Percentiles rank a stretch among this genome's conserved stretches.
Conservation (phyloP, 92 coral and sea anemone genomes). For the Phenganax stokvisi region DNA sequence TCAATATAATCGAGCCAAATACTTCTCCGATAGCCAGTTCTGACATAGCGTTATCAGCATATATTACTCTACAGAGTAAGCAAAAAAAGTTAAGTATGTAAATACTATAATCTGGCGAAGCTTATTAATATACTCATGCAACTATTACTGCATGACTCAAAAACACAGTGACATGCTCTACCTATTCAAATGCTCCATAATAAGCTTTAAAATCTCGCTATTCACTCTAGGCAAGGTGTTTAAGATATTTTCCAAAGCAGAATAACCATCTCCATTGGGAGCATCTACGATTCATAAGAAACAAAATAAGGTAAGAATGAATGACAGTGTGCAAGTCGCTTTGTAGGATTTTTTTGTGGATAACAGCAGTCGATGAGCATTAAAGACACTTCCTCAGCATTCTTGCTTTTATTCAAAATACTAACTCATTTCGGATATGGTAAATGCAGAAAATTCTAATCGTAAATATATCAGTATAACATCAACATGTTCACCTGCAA, state of each 20-base stretch:
- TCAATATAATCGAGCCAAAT: slow-evolving; percentile 72
- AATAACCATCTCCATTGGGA: neutral
- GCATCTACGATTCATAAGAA: neutral
- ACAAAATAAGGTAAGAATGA: neutral
- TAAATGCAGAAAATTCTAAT: neutral
- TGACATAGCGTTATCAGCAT: slow-evolving; percentile 59
- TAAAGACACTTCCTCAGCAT: too few species aligned
- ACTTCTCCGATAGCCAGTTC: slow-evolving; percentile 48
- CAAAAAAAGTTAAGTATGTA: neutral
- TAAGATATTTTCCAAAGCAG: neutral
- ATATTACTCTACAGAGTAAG: slow-evolving; percentile 47
- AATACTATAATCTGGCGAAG: neutral
- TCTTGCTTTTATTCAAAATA: too few species aligned
- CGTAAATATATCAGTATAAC: neutral
- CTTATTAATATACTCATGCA: neutral
- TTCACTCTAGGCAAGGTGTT: slow-evolving; percentile 8
- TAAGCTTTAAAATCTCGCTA: slow-evolving; percentile 5
- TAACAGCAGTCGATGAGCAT: neutral
- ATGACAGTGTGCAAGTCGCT: neutral
- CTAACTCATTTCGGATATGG: too few species aligned
- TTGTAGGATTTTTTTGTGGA: neutral
- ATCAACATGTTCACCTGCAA: slow-evolving; percentile 8
- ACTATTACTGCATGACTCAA: too few species aligned
- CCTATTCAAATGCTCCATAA: slow-evolving; percentile 31
- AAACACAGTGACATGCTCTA: neutral